Evolutionary conservation across 2,113 vertebrate genomes (phyloP), one percentile per base, ranked within the genome.

Genomic region (Oreotrochilus melanogaster): DNA sequence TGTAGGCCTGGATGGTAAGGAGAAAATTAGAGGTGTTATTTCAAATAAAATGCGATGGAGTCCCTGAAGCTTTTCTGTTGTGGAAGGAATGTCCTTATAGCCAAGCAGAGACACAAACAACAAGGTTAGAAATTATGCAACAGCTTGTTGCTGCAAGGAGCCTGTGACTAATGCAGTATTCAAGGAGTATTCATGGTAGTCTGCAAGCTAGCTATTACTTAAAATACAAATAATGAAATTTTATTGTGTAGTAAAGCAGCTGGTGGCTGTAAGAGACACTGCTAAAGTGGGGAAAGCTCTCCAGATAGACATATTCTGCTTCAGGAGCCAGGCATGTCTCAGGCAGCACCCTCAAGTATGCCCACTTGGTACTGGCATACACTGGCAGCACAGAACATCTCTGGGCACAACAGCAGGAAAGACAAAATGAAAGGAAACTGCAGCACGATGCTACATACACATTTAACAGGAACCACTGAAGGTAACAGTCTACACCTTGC

Each of bases 301-400:
- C 21, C 45, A 3, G 10, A 15, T 14, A 11, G 4, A 25, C 0
- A 0, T 1, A 2, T 51, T n/a, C 47, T 83, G 18, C 18, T 61
- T 57, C 39, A 66, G 76, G 24, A 84, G 51, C 15, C 69, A 3
- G 2, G 25, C 9, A 1, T 21, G 16, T n/a, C 56, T 42, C 42
- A 33, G 58, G 18, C n/a, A 57, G 67, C 51, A 57, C 10, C 45
- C 61, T 66, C 2, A 4, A n/a, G 56, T 35, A 35, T 21, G 19
- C 45, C 17, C 5, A 1, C 3, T 18, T 23, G 42, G 21, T 25
- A 5, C 56, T 14, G 9, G 3, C 43, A 17, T 61, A 56, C 30
- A 7, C 27, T 1, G 2, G 56, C 56, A 75, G 13, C 56, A n/a
- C 0, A 0, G 18, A 48, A 30, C 39, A 9, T 19, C 48, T 37